Evolutionary conservation across 2,797 vertebrate genomes (phyloP), one percentile per base, ranked within the genome.

Genomic region (Anguilla pacifica): DNA sequence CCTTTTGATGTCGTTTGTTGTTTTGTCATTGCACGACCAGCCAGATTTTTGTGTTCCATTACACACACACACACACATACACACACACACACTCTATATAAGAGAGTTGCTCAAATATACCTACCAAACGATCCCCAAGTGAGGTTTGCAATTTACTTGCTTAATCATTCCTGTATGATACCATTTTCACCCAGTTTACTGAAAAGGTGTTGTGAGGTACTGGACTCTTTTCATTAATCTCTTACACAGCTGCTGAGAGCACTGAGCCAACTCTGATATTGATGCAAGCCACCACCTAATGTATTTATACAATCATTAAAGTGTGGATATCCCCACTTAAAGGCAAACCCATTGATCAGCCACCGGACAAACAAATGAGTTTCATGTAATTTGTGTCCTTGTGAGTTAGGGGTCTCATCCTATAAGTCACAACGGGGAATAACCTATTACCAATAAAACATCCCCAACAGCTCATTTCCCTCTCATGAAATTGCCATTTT

Each of bases 241-340:
- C 19, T 6, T 6, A 43, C 31, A 39, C 72, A 39, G 72, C 72
- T 77, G 35, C 72, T 22, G 15, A 74, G 7, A 43, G 35, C 2
- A 39, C 13, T 46, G 74, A 35, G 31, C 43, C 15, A 31, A 72
- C 1, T 74, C 13, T 39, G 35, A 35, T 77, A 77, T 77, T 77
- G 74, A 77, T 77, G 74, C 35, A 19, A 43, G 31, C 28, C 70
- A 31, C 28, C 35, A 6, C 74, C 74, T 43, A 39, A 77, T 43
- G 15, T 43, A 77, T 77, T 77, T 19, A 39, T 43, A 17, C 31
- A 39, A 43, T 77, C 74, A 43, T 77, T 39, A 43, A 77, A 77
- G 31, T 22, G 31, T 77, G 74, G 43, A 77, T 77, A 77, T 77
- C 13, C 31, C 74, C 74, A 77, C 74, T 77, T 77, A 43, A 77